Conservation (phyloP, 2,888 invertebrate species). For the Rhodophaea formosa region DNA sequence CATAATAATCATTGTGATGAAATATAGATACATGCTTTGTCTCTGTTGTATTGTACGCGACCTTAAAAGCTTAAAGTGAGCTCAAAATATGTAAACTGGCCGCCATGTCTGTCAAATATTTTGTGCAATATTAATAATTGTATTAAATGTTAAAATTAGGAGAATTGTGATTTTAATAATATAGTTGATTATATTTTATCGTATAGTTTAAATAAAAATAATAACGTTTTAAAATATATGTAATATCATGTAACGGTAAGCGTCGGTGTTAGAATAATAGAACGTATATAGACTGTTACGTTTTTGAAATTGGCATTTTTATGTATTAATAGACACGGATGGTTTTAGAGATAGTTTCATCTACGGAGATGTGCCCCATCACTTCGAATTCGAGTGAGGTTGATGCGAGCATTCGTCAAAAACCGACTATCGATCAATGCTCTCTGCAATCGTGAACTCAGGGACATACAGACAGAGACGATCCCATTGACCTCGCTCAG, state of each 20-base stretch:
- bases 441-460: too few relatives aligned
- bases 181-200: slow-evolving; percentile 75
- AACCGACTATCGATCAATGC: too few relatives aligned
- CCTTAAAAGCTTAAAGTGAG: slow-evolving; percentile 11
- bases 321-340: neutral
- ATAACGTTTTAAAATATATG: slow-evolving; percentile 66
- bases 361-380: too few relatives aligned
- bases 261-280: slow-evolving; percentile 68
- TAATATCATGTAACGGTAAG: slow-evolving; percentile 69
- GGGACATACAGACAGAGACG: too few relatives aligned
- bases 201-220: slow-evolving; percentile 56
- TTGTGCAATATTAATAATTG: slow-evolving; percentile 62
- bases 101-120: slow-evolving; percentile 53
- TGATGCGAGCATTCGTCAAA: too few relatives aligned
- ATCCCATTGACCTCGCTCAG: too few relatives aligned
- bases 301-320: slow-evolving; percentile 31
- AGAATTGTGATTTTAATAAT: slow-evolving; percentile 78
- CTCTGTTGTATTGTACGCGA: neutral
- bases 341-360: neutral
- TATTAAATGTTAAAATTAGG: slow-evolving; percentile 73
- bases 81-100: slow-evolving; percentile 15
- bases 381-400: too few relatives aligned
- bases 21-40: slow-evolving; percentile 8
- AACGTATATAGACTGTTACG: slow-evolving; percentile 47
- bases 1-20: slow-evolving; percentile 8